Conservation (phyloP, 1,140 invertebrate genomes). For the Drosophila carrolli region DNA sequence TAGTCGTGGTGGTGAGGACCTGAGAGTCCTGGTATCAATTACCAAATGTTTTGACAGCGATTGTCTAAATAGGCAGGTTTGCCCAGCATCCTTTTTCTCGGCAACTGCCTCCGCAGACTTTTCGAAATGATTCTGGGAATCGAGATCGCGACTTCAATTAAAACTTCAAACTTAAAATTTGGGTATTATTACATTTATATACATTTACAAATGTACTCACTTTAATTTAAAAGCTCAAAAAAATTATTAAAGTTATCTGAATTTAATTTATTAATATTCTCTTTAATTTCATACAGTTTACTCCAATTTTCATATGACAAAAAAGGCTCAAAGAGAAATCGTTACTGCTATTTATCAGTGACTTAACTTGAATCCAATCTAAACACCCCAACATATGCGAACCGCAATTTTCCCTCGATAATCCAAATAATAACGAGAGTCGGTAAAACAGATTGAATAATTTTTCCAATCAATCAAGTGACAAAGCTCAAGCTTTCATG, state of each 20-base stretch:
- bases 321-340: not conserved
- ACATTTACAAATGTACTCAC: too few species aligned
- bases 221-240: too few species aligned
- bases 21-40: slow-evolving; percentile 65
- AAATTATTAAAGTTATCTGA: too few species aligned
- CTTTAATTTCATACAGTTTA: too few species aligned
- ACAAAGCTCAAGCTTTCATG: slow-evolving; percentile 46
- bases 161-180: too few species aligned
- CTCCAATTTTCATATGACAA: too few species aligned
- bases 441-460: slow-evolving; percentile 72
- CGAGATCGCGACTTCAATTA: not conserved
- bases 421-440: slow-evolving; percentile 50
- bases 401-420: not conserved
- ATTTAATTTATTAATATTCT: too few species aligned
- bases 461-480: slow-evolving; percentile 81
- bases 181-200: too few species aligned
- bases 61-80: slow-evolving; percentile 72
- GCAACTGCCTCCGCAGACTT: not conserved
- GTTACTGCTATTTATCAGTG: not conserved
- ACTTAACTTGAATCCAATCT: slow-evolving; percentile 1
- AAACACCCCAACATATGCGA: not conserved
- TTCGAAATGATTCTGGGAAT: slow-evolving; percentile 11
- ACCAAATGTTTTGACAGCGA: slow-evolving; percentile 84
- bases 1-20: not conserved
- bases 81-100: not conserved